Evolutionary conservation across 2,797 vertebrate genomes (phyloP).

Genomic region (Coreius guichenoti): DNA sequence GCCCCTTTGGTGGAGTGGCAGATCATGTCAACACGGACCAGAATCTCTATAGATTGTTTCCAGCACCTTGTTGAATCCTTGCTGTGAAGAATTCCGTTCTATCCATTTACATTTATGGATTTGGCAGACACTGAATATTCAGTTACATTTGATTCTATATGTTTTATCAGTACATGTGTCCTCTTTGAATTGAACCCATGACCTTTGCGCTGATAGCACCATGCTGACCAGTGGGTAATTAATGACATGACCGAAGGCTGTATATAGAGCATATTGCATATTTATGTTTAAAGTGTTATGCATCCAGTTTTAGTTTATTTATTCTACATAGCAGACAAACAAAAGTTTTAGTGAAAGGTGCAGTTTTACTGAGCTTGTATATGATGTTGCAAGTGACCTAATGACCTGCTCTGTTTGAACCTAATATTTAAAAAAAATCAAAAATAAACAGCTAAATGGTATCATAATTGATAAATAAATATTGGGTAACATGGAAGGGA

Average conservation of each 20-base stretch:
- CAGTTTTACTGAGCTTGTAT: background rate
- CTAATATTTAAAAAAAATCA: background rate
- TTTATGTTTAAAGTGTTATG: background rate
- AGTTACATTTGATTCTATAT: background rate
- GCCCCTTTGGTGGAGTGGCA: background rate
- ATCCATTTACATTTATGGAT: background rate
- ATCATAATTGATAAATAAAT: background rate
- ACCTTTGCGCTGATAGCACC: background rate
- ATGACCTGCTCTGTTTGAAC: background rate
- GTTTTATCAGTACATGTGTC: background rate
- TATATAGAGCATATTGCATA: background rate
- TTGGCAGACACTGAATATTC: background rate
- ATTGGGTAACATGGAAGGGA: background rate
- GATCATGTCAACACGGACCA: background rate
- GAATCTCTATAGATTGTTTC: background rate
- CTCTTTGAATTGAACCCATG: background rate
- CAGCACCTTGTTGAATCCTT: background rate
- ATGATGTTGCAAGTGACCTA: background rate
- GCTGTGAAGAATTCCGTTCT: background rate
- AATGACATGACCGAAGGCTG: constrained; percentile 8
- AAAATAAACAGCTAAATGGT: background rate
- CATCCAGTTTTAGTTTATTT: background rate
- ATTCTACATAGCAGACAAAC: background rate
- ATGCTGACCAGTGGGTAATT: background rate
- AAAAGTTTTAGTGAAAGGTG: background rate